Base-by-base conservation (phyloP, 2,113 vertebrate genomes). In the Podarcis muralis region DNA sequence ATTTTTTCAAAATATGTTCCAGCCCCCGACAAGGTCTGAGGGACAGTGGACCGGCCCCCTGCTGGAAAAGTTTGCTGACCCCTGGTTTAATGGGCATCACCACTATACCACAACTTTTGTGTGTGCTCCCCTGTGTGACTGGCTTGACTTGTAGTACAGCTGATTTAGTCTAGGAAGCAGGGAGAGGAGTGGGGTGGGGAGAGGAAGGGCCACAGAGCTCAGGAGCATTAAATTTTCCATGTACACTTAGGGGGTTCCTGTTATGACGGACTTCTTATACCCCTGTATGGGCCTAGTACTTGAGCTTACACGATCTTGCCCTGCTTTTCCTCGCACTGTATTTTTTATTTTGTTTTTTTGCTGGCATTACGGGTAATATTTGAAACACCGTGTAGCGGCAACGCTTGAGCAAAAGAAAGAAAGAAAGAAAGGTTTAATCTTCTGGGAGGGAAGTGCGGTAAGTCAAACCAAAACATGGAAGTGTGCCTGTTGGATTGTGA, bases 81-180 rank as follows among this genome's bases (percentile, higher is more conserved):
- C 43, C 43, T 7, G 43, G 43, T 43, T 43, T 53, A 53, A 53
- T 53, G 48, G 48, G 48, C 11, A 53, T 53, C 48, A 53, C 48
- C 11, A 53, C 11, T 53, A 11, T 53, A 53, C 48, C 48, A 32
- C 0, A 59, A 30, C 80, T 83, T 62, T 88, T 74, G 37, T 3
- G 9, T 18, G 62, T n/a, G 5, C 3, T 12, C 11, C 48, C 48
- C 37, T 66, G 0, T 8, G 27, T 5, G 23, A 0, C 2, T 32
- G 78, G 16, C 66, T 30, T 20, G 3, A 23, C 74, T 85, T 71
- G 68, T 5, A 32, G 62, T 25, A 35, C 9, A 37, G 32, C 57
- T 35, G 20, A 35, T 35, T 59, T n/a, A 35, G 23, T 62, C 30
- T 65, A 35, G 59, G 79, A 20, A 5, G 68, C 43, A 30, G 68